phyloP scores from a whole-genome alignment of 2,888 invertebrate species.

The Protophormia terraenovae region DNA sequence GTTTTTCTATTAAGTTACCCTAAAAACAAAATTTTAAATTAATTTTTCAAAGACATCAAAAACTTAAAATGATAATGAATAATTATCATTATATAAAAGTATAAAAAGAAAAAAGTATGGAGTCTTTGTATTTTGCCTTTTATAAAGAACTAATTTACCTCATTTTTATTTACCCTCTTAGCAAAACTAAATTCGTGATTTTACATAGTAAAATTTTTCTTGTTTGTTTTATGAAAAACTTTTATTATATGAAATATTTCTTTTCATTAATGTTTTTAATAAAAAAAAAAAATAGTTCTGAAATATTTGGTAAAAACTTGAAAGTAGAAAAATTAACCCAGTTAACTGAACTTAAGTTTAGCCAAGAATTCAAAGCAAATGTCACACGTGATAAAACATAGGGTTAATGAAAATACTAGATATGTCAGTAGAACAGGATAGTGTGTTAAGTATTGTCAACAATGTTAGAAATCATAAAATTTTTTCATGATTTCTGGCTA shows the following conservation, averaged over 20 bases:
- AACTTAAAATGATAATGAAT: neutral
- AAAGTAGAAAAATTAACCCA: too few relatives aligned
- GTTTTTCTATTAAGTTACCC: neutral
- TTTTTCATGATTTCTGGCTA: too few relatives aligned
- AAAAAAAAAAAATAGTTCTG: neutral
- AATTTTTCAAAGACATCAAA: neutral
- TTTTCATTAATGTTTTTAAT: neutral
- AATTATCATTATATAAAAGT: neutral
- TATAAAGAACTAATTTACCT: constrained; percentile 7
- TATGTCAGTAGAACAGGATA: too few relatives aligned
- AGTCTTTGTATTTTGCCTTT: constrained; percentile 1
- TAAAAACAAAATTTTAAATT: constrained; percentile 4
- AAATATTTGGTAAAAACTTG: too few relatives aligned
- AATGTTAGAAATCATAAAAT: too few relatives aligned
- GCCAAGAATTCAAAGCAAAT: neutral
- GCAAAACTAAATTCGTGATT: constrained; percentile 8
- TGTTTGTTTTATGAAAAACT: neutral
- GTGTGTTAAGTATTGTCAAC: too few relatives aligned
- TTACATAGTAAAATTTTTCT: neutral
- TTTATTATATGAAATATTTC: neutral
- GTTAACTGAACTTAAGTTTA: neutral
- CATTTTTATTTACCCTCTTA: neutral
- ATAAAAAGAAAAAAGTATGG: too few relatives aligned
- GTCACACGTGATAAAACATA: neutral
- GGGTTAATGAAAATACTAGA: too few relatives aligned